Conservation (phyloP, 2,797 vertebrate genomes). For the Phataginus tetradactyla region DNA sequence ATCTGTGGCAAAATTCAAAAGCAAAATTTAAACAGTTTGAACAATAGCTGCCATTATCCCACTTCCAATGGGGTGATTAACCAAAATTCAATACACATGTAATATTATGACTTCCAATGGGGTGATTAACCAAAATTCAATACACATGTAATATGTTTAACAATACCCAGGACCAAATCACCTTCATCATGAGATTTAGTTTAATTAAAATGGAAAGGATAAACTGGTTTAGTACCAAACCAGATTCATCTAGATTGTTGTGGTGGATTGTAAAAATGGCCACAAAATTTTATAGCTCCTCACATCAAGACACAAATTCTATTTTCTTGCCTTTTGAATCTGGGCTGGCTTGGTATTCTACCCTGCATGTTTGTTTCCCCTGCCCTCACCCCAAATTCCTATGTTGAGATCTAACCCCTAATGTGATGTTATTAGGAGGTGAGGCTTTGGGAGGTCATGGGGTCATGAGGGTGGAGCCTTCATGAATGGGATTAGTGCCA, state of each 20-base stretch:
- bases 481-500: neutral
- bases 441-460: neutral
- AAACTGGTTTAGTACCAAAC: neutral
- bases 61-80: conserved; percentile 16
- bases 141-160: neutral
- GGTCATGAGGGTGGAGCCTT: neutral
- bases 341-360: neutral
- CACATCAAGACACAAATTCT: neutral
- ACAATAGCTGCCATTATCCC: neutral
- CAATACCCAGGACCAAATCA: neutral
- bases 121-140: conserved; percentile 17
- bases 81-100: neutral
- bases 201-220: conserved; percentile 6
- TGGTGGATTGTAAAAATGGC: neutral
- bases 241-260: neutral
- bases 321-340: neutral
- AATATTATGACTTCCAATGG: neutral
- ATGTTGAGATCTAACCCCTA: neutral
- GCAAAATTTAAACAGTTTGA: neutral
- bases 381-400: neutral
- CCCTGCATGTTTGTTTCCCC: neutral
- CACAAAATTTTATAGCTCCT: neutral
- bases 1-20: neutral
- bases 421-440: neutral
- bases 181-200: neutral